Evolutionary conservation across 2,888 invertebrate species (phyloP).

Genomic region (Zele albiditarsus): DNA sequence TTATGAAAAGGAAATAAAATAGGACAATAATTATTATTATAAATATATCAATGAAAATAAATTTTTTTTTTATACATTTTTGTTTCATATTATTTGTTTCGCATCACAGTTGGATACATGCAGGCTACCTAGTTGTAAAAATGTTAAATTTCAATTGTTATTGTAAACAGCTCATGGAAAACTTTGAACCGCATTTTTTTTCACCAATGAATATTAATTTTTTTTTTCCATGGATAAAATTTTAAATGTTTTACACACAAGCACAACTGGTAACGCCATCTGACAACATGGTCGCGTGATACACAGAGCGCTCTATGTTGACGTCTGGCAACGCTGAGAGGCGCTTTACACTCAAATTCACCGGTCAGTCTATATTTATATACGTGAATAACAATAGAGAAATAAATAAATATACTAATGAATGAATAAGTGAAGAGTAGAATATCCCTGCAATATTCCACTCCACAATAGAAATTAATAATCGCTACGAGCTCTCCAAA

Average conservation of each 20-base stretch:
- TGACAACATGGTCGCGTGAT: background rate
- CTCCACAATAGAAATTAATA: no score
- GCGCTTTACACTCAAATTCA: conserved; percentile 10
- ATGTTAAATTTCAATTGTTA: no score
- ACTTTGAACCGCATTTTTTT: no score
- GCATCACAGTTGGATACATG: no score
- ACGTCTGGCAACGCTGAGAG: background rate
- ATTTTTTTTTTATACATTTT: no score
- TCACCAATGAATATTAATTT: background rate
- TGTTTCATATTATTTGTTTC: no score
- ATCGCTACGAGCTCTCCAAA: no score
- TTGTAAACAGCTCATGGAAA: no score
- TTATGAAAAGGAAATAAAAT: background rate
- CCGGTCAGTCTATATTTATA: background rate
- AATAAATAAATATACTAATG: background rate
- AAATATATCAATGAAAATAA: no score
- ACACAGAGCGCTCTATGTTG: background rate
- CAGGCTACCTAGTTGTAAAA: no score
- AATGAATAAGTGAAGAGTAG: no score
- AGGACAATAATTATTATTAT: background rate
- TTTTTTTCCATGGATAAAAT: background rate
- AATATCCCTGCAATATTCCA: no score
- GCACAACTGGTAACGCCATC: conserved; percentile 10
- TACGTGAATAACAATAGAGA: background rate
- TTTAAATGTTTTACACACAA: background rate